Conservation (phyloP, 1,140 invertebrate species). For the Wasmannia auropunctata region DNA sequence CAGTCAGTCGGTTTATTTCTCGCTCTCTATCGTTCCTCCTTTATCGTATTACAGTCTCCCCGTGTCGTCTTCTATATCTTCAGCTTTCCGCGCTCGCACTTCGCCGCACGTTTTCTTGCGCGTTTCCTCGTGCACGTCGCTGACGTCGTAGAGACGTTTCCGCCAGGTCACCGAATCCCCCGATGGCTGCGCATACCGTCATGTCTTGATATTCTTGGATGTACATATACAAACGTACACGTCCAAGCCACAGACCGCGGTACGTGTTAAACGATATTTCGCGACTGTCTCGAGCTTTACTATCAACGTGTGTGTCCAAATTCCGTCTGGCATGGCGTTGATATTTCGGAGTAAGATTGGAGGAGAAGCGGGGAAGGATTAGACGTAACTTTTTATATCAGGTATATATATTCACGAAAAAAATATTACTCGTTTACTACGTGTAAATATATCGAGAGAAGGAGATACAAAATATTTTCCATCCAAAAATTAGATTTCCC, state of each 20-base stretch:
- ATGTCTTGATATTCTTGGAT: constrained; percentile 55
- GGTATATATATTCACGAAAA: neutral
- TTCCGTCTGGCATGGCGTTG: constrained; percentile 3
- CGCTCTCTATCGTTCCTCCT: neutral
- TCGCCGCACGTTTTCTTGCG: constrained; percentile 58
- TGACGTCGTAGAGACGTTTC: constrained; percentile 70
- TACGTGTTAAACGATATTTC: constrained; percentile 57
- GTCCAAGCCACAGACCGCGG: neutral
- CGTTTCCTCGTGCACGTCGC: constrained; percentile 60
- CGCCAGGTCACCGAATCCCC: constrained; percentile 61
- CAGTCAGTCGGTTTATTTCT: neutral
- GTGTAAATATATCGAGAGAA: neutral
- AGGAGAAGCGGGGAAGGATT: neutral
- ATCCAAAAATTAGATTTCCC: neutral
- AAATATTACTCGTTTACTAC: constrained; percentile 20
- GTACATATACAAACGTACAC: constrained; percentile 26
- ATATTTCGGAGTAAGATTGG: constrained; percentile 15
- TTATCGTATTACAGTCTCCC: constrained; percentile 28
- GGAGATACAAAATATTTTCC: neutral
- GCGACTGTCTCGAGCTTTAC: constrained; percentile 31
- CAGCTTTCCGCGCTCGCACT: constrained; percentile 33
- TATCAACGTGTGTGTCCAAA: constrained; percentile 1
- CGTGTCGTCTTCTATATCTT: constrained; percentile 19
- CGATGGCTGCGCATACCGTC: constrained; percentile 7
- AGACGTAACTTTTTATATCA: neutral